These are phyloP conservation scores for Strix uralensis DNA, from an alignment of 2,113 vertebrate genomes.

Conservation along the genomic window DNA sequence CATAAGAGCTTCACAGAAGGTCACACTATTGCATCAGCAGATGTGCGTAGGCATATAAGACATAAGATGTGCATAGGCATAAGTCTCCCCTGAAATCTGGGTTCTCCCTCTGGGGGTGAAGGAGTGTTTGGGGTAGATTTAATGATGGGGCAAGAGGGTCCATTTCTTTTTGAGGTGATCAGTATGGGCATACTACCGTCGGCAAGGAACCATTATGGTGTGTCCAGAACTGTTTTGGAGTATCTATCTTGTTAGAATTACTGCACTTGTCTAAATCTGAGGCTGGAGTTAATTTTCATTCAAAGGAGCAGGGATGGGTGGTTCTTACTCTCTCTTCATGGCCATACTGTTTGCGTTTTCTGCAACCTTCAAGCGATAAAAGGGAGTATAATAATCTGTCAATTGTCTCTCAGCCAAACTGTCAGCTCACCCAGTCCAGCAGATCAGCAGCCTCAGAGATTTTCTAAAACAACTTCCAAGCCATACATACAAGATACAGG, in stretches of 20 bases:
- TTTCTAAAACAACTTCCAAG: conserved; percentile 1
- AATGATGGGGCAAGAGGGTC: neutral
- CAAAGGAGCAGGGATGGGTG: neutral
- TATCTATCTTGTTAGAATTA: neutral
- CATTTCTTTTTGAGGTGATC: neutral
- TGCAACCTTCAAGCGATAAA: neutral
- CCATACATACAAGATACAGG: neutral
- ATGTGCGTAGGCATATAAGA: rapidly evolving
- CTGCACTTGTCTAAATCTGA: neutral
- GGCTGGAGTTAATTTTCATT: neutral
- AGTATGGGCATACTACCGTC: rapidly evolving
- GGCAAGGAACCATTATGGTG: neutral
- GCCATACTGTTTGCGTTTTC: neutral
- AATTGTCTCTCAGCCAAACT: neutral
- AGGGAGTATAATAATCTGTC: neutral
- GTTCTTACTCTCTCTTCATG: neutral
- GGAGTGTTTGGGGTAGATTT: neutral
- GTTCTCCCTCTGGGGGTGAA: neutral
- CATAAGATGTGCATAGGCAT: rapidly evolving
- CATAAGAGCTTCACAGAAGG: neutral
- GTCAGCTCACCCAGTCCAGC: neutral
- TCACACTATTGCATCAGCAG: neutral
- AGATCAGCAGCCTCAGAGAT: neutral
- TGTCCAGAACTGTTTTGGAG: neutral
- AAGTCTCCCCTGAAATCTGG: neutral